Conservation (phyloP, 2,797 vertebrate genomes). For the Lophius americanus region DNA sequence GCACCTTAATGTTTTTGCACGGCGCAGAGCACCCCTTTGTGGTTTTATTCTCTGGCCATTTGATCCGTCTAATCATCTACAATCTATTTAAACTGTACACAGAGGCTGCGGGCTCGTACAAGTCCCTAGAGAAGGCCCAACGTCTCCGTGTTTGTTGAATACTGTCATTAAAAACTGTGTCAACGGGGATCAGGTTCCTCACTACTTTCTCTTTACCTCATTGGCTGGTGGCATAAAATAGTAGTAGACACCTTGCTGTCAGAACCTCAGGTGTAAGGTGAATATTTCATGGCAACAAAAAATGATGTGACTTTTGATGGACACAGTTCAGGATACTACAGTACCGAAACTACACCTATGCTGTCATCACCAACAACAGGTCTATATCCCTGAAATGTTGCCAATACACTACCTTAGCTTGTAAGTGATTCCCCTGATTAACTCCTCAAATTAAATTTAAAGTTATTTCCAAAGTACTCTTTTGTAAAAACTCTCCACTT, state of each 20-base stretch:
- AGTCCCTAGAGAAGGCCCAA: conserved; percentile 61
- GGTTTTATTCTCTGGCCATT: conserved; percentile 74
- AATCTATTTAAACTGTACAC: conserved; percentile 75
- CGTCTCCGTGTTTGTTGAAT: conserved; percentile 72
- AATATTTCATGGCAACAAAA: conserved; percentile 20
- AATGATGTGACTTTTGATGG: conserved; percentile 11
- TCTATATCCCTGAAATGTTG: too few relatives aligned
- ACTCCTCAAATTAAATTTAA: too few relatives aligned
- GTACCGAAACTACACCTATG: too few relatives aligned
- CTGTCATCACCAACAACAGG: too few relatives aligned
- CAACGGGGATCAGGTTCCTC: conserved; percentile 70
- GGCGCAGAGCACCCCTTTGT: conserved; percentile 60
- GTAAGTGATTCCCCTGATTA: too few relatives aligned
- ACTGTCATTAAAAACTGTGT: conserved; percentile 74
- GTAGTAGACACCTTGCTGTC: conserved; percentile 46
- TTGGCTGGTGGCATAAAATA: conserved; percentile 42
- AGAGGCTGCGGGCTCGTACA: conserved; percentile 59
- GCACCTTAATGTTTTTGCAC: conserved; percentile 75
- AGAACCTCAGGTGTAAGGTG: conserved; percentile 35
- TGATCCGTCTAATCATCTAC: conserved; percentile 76
- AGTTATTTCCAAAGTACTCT: too few relatives aligned
- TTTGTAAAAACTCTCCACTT: too few relatives aligned
- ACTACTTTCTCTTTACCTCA: conserved; percentile 49
- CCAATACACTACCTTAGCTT: too few relatives aligned
- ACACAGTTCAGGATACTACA: not conserved